A percentile compares a stretch with the other conserved stretches of the same genome.
phyloP scores from a whole-genome alignment of 2,797 vertebrate species.

The Salmo trutta region DNA sequence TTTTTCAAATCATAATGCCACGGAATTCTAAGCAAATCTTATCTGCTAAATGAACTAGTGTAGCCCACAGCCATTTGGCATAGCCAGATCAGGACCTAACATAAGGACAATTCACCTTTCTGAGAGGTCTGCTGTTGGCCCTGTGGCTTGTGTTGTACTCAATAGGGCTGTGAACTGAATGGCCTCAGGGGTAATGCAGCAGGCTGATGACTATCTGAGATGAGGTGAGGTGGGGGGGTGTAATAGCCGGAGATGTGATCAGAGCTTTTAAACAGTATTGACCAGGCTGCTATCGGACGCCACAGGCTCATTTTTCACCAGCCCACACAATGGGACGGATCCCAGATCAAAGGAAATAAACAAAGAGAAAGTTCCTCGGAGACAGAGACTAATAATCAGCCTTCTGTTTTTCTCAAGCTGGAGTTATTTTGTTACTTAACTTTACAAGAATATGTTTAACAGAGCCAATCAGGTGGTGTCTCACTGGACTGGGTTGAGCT shows the following conservation, averaged over 20 bases:
- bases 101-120: neutral
- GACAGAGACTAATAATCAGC: neutral
- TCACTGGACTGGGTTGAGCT: neutral
- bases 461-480: neutral
- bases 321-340: neutral
- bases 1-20: too few species aligned
- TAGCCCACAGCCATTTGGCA: too few species aligned
- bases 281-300: slow-evolving; percentile 17
- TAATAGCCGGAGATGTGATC: slow-evolving; percentile 8
- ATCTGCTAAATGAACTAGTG: too few species aligned
- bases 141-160: neutral
- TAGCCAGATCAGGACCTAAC: too few species aligned
- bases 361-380: neutral
- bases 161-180: too few species aligned
- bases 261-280: slow-evolving; percentile 22
- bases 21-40: too few species aligned
- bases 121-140: neutral
- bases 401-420: neutral
- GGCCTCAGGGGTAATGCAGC: too few species aligned
- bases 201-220: neutral
- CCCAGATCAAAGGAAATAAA: neutral
- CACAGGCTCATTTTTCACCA: slow-evolving; percentile 10
- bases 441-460: neutral
- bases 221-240: neutral
- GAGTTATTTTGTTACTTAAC: neutral